Evolutionary conservation across 2,888 invertebrate genomes (phyloP).

Genomic region (Caenorhabditis imperialis): DNA sequence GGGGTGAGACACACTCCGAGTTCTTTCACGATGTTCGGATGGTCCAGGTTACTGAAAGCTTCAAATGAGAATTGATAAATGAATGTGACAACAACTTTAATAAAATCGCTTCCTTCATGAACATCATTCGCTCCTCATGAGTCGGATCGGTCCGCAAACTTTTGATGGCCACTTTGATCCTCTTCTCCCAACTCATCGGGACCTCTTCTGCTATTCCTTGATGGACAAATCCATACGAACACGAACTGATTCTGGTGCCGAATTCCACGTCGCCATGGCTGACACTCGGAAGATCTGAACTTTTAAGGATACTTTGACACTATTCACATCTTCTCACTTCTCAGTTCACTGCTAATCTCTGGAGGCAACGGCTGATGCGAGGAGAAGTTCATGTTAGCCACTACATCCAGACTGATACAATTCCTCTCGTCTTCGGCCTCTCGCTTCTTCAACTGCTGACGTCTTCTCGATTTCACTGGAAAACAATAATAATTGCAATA

Average conservation of each 20-base stretch:
- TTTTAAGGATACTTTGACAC: background rate
- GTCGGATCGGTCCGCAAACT: conserved; percentile 4
- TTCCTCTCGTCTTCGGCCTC: conserved; percentile 60
- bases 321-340: conserved; percentile 38
- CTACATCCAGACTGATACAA: conserved; percentile 70
- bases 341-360: conserved; percentile 57
- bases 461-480: conserved; percentile 54
- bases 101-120: conserved; percentile 94
- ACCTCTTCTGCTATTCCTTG: conserved; percentile 89
- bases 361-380: conserved; percentile 41
- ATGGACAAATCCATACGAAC: conserved; percentile 97
- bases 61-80: too few species aligned
- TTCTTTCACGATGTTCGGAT: conserved; percentile 92
- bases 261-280: conserved; percentile 89
- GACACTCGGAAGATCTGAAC: conserved; percentile 87
- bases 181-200: conserved; percentile 81
- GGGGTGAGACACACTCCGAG: conserved; percentile 92
- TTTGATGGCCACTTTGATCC: conserved; percentile 90
- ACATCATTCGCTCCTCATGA: conserved; percentile 87
- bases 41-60: conserved; percentile 89
- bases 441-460: conserved; percentile 41
- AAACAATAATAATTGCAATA: too few species aligned
- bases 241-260: conserved; percentile 91
- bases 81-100: too few species aligned
- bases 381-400: conserved; percentile 55